phyloP scores from a whole-genome alignment of 1,140 invertebrate genomes.

The Nasonia vitripennis region DNA sequence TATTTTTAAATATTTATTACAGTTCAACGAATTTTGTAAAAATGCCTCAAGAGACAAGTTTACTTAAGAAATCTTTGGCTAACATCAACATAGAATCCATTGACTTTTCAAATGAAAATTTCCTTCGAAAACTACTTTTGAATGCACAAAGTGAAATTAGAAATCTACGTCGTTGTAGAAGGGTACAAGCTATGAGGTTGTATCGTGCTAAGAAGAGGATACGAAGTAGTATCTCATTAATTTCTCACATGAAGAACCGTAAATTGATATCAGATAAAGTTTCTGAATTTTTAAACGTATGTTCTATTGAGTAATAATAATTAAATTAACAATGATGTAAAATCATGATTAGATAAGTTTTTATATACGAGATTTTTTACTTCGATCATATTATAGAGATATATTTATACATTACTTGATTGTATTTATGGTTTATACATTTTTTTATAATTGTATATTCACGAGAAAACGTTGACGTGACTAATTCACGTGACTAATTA shows the following conservation, averaged over 20 bases:
- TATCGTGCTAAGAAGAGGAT: not conserved
- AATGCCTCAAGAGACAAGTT: not conserved
- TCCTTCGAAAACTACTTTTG: not conserved
- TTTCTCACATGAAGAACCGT: not conserved
- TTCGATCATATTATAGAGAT: too few species aligned
- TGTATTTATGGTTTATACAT: too few species aligned
- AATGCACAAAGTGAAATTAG: constrained; percentile 1
- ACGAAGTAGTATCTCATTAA: not conserved
- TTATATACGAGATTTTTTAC: too few species aligned
- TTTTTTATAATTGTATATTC: too few species aligned
- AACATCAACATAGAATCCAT: not conserved
- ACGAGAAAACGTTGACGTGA: too few species aligned
- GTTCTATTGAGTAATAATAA: too few species aligned
- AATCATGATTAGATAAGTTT: too few species aligned
- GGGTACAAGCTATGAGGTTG: not conserved
- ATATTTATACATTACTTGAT: too few species aligned
- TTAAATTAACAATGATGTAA: too few species aligned
- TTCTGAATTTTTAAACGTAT: too few species aligned
- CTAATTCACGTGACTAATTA: too few species aligned
- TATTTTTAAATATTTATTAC: not conserved
- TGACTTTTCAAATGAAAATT: not conserved
- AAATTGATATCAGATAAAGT: not conserved
- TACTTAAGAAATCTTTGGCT: not conserved
- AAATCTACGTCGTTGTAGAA: not conserved
- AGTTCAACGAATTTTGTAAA: not conserved